phyloP scores from a whole-genome alignment of 2,797 vertebrate species.

The Enteromius paludinosus region DNA sequence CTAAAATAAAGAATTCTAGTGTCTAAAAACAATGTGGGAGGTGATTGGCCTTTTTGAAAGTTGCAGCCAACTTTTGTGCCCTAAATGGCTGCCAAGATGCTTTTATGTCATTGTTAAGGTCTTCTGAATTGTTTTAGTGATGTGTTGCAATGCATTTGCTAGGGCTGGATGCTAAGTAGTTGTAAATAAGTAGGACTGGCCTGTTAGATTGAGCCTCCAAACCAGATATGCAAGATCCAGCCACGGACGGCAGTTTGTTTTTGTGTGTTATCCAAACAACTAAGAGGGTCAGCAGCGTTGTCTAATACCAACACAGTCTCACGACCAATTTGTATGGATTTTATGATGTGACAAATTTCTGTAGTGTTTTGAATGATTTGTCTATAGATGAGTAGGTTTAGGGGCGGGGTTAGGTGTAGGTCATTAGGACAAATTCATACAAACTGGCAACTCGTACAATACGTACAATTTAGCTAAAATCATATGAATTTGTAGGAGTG shows the following conservation, averaged over 20 bases:
- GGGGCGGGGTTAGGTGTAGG: too few relatives aligned
- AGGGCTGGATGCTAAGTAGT: neutral
- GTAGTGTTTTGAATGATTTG: too few relatives aligned
- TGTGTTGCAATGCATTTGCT: neutral
- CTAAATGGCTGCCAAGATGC: neutral
- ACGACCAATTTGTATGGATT: too few relatives aligned
- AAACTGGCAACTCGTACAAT: too few relatives aligned
- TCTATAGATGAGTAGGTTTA: too few relatives aligned
- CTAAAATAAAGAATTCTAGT: neutral
- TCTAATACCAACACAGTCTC: neutral
- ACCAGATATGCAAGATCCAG: neutral
- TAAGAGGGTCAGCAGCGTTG: neutral
- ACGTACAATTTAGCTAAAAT: too few relatives aligned
- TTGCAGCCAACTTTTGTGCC: neutral
- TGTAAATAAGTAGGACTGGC: neutral
- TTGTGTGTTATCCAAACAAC: too few relatives aligned
- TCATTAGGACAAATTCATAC: too few relatives aligned
- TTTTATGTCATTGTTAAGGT: neutral
- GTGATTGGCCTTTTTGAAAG: neutral
- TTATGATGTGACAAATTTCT: too few relatives aligned
- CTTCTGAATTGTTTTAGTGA: neutral
- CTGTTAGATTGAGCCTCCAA: too few relatives aligned
- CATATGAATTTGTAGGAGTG: too few relatives aligned
- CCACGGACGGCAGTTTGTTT: too few relatives aligned
- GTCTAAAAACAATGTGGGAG: constrained; percentile 10